A percentile compares a stretch with the other conserved stretches of the same genome.
Evolutionary conservation across 2,113 vertebrate genomes (phyloP).

Genomic region (Rhinopomastus cyanomelas): DNA sequence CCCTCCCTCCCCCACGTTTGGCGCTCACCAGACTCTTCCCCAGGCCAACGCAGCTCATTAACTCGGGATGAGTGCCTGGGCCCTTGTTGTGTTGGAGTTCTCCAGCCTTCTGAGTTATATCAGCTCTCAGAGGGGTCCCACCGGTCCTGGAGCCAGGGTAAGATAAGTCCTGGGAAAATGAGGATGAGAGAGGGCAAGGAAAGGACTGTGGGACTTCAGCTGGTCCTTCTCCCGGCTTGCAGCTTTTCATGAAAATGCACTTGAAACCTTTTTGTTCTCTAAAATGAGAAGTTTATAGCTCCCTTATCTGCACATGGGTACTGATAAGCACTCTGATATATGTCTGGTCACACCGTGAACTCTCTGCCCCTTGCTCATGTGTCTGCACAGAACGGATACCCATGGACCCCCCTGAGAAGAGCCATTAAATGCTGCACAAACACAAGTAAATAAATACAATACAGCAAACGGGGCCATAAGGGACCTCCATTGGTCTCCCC

Average conservation of each 20-base stretch:
- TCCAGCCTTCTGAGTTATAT: background rate
- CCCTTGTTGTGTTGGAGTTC: background rate
- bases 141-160: fast-evolving
- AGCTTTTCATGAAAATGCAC: background rate
- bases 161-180: slow-evolving; percentile 4
- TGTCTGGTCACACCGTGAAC: background rate
- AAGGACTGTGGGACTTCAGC: background rate
- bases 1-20: fast-evolving
- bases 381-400: background rate
- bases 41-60: background rate
- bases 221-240: background rate
- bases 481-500: background rate
- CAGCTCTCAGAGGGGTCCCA: background rate
- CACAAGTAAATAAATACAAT: slow-evolving; percentile 8
- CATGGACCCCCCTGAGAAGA: background rate
- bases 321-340: slow-evolving; percentile 27
- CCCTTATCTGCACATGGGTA: background rate
- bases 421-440: slow-evolving; percentile 4
- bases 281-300: background rate
- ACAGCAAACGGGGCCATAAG: background rate
- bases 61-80: fast-evolving
- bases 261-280: background rate
- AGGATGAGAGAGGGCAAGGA: background rate
- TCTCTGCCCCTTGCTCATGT: background rate
- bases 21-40: background rate